Base-by-base conservation (phyloP, 2,888 invertebrate genomes). In the Hirtodrosophila alboralis region DNA sequence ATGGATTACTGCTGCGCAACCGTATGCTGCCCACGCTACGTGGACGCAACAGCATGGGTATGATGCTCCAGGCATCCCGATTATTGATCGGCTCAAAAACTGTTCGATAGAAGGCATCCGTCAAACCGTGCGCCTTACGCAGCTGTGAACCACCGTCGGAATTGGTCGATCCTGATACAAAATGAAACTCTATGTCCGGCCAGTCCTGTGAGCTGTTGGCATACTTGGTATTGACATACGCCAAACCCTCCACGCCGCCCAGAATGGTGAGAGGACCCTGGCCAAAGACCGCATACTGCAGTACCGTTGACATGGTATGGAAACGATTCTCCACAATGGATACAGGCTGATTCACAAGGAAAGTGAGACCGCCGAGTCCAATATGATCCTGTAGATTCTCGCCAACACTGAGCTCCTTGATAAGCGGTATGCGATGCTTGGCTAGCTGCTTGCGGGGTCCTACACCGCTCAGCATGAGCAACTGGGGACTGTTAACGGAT, bases 391-490 rank as follows among this genome's bases (percentile, higher is more conserved):
- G 97, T 26, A 97, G 92, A 88, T 97, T 97, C 62, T 94, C 92
- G 0, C 97, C 97, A 0, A 97, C 97, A 74, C 93, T 93, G 0
- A 96, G 91, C 87, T 97, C 95, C 86, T 95, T 94, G 43, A 97
- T 93, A 0, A 96, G 91, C 0, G 96, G 96, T 73, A 97, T 96
- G 45, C 93, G 92, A 74, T 94, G 93, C 75, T 94, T 93, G n/a
- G 92, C 91, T 53, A 96, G 86, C 78, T 96, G 94, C 13, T 93
- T 93, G 44, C 93, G 92, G 0, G 95, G 95, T 0, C 96, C 96
- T 8, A 98, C 93, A 0, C 98, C 99, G 6, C 97, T 97, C 0
- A 99, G 90, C 97, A 98, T 97, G 30, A 99, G 90, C 1, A 99
- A 87, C 88, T 99, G 98, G 0, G 99, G 97, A 0, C 98, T 96